Evolutionary conservation across 2,888 invertebrate species (phyloP).

Genomic region (Plemyria rubiginata): DNA sequence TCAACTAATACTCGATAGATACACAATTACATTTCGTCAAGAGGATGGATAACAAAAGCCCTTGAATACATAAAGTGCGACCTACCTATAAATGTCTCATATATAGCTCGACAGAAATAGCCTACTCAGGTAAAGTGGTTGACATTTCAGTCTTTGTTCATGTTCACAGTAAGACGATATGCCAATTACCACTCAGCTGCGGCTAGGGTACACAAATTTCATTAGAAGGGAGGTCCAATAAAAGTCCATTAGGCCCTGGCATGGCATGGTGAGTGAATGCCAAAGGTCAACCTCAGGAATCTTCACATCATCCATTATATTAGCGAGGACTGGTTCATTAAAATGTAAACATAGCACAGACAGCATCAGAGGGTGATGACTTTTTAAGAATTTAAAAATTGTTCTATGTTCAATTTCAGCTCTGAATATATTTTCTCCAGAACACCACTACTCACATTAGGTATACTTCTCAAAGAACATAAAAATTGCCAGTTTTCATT

Average conservation of each 20-base stretch:
- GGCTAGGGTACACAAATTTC: constrained; percentile 52
- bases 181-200: constrained; percentile 59
- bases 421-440: no score
- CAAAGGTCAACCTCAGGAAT: constrained; percentile 56
- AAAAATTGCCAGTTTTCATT: no score
- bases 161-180: constrained; percentile 48
- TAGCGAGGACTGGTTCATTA: constrained; percentile 6
- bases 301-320: constrained; percentile 37
- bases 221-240: constrained; percentile 24
- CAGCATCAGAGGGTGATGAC: no score
- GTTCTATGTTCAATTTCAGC: no score
- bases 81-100: neutral
- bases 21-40: constrained; percentile 5
- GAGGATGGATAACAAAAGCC: constrained; percentile 3
- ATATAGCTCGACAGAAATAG: neutral
- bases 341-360: no score
- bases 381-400: no score
- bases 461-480: no score
- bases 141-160: constrained; percentile 31
- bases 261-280: constrained; percentile 50
- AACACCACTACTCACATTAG: no score
- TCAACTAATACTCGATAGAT: neutral
- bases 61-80: constrained; percentile 1
- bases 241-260: constrained; percentile 40
- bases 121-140: constrained; percentile 18